Base-by-base conservation (phyloP, 2,113 vertebrate genomes). In the Catharus fuscescens region DNA sequence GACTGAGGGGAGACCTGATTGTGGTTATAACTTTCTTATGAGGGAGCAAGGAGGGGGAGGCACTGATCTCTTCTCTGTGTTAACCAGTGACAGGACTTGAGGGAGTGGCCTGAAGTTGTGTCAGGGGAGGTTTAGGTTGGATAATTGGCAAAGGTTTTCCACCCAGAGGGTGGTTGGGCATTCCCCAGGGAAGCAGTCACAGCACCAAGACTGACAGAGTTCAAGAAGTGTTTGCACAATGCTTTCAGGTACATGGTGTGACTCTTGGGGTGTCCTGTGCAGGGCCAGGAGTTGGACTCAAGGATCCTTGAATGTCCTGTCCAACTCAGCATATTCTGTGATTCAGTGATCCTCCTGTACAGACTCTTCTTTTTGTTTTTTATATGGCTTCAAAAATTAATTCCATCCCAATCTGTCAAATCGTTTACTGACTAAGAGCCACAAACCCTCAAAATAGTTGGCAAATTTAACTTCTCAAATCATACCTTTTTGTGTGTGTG, bases 321-420 rank as follows among this genome's bases (percentile, higher is more conserved):
- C 13, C 34, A 42, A 17, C 4, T 66, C 52, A 40, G 7, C 0
- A 0, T 31, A 50, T 14, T 74, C 31, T 50, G 6, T 76, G 12
- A 34, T 57, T 57, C 52, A 57, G 16, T 50, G 19, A 20, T 57
- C 19, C 62, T 90, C 32, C 56, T 80, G 17, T 69, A 72, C 32
- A 36, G 12, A 18, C 20, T 34, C 50, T 91, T 90, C 14, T 28
- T 85, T 76, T 69, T 90, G 52, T 82, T 47, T 47, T 57, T 74
- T 50, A 62, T 72, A 54, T 45, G 57, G 47, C 73, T 93, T 97
- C 69, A 29, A 29, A 42, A 92, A 95, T 74, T 40, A 89, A 64
- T 76, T 91, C 73, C 57, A 67, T 64, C 40, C 42, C 1, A 3
- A 40, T 71, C 32, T 84, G 36, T 85, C 44, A 74, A 84, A 69